phyloP scores from a whole-genome alignment of 64 coral and sea anemone species.

The Porites australiensis region DNA sequence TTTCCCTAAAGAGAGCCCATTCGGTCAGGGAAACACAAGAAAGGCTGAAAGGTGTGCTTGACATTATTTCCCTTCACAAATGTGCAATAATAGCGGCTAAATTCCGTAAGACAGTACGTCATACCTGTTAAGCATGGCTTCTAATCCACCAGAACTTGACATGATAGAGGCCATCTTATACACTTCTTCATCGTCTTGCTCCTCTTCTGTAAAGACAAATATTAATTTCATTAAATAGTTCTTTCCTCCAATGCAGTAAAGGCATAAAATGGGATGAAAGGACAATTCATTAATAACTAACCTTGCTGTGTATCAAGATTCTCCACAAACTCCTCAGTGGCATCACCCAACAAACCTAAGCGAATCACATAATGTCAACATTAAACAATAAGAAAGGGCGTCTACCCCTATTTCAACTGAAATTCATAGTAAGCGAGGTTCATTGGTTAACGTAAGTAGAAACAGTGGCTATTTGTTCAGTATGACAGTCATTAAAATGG shows the following conservation, averaged over 20 bases:
- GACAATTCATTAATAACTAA: not conserved
- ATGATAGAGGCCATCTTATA: constrained; percentile 94
- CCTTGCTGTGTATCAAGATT: constrained; percentile 91
- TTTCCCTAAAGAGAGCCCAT: too few species aligned
- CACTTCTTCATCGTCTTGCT: constrained; percentile 89
- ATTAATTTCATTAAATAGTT: too few species aligned
- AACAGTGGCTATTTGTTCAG: too few species aligned
- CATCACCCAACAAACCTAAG: constrained; percentile 96
- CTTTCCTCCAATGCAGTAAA: too few species aligned
- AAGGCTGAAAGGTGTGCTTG: too few species aligned
- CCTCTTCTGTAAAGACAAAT: constrained; percentile 75
- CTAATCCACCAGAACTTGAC: constrained; percentile 94
- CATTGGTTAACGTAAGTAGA: too few species aligned
- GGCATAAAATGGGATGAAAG: too few species aligned
- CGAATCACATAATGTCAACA: not conserved
- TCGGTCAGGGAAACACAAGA: not conserved
- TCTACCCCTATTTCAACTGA: too few species aligned
- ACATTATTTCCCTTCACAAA: too few species aligned
- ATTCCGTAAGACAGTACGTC: not conserved
- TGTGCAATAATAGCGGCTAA: too few species aligned
- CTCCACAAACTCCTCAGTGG: constrained; percentile 97
- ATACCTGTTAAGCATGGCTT: constrained; percentile 94
- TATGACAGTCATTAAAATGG: too few species aligned
- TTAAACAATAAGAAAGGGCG: not conserved
- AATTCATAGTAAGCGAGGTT: too few species aligned